Evolutionary conservation across 1,140 invertebrate species (phyloP).

Genomic region (Drosophila murphyi): DNA sequence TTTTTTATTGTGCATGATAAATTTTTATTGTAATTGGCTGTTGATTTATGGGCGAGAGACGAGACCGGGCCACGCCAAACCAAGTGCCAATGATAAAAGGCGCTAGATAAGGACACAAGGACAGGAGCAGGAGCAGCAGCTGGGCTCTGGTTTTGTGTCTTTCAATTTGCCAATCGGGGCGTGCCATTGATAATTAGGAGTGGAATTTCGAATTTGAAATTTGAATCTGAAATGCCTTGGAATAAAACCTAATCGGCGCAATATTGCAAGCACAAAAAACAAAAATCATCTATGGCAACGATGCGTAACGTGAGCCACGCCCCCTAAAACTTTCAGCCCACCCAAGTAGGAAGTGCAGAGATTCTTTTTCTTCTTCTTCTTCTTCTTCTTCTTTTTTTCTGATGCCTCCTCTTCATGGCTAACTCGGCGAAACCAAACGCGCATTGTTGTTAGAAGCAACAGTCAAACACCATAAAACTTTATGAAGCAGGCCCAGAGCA

Average conservation of each 20-base stretch:
- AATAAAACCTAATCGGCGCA: conserved; percentile 74
- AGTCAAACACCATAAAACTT: conserved; percentile 74
- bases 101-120: conserved; percentile 52
- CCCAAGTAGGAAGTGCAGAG: conserved; percentile 62
- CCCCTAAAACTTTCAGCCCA: conserved; percentile 32
- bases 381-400: background rate
- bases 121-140: conserved; percentile 13
- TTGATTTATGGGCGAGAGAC: conserved; percentile 70
- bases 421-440: conserved; percentile 45
- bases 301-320: conserved; percentile 59
- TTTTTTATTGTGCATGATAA: conserved; percentile 80
- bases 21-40: conserved; percentile 82
- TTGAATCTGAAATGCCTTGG: conserved; percentile 40
- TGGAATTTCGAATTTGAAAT: conserved; percentile 16
- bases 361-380: background rate
- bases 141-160: conserved; percentile 2
- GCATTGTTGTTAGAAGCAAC: conserved; percentile 56
- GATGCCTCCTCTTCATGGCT: conserved; percentile 48
- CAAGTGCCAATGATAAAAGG: conserved; percentile 40
- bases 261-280: conserved; percentile 24
- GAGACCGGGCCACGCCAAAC: background rate
- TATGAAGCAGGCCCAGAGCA: conserved; percentile 48
- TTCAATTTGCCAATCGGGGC: conserved; percentile 59
- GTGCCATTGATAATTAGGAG: conserved; percentile 39
- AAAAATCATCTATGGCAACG: conserved; percentile 68